Base-by-base conservation (phyloP, 2,113 vertebrate species). In the Heloderma charlesbogerti region DNA sequence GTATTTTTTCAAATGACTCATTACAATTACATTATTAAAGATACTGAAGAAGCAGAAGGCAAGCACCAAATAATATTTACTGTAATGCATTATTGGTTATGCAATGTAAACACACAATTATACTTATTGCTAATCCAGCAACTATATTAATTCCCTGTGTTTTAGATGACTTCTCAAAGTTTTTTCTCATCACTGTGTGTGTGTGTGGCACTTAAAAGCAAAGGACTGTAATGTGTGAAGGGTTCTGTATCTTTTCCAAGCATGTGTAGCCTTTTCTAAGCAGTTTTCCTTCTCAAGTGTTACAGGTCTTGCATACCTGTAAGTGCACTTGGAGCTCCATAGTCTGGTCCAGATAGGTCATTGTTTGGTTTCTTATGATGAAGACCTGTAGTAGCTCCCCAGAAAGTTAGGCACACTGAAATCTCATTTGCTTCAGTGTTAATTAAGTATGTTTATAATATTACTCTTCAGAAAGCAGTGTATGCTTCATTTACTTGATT, bases 21-120 rank as follows among this genome's bases (percentile, higher is more conserved):
- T 84, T 89, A 34, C 54, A 34, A 45, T 45, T 87, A 72, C 63
- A 87, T 87, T 91, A 79, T 81, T 91, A 48, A 91, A 63, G 29
- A 31, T 29, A 29, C 31, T 79, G 75, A 87, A 81, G 84, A 79
- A 87, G 54, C 88, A 84, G 54, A 87, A 87, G 40, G 43, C 72
- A 87, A 45, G 27, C 37, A 20, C 10, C 54, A 60, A n/a, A 45
- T 84, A 57, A 60, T 89, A 72, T 84, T 89, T 84, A 74, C 67
- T 7, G 67, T 83, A 83, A 84, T 89, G 69, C 4, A 89, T 84
- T 45, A 84, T 89, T 84, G 71, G 84, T 77, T 83, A 27, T 57
- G 6, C 57, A 34, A 15, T 25, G 16, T 20, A 13, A 79, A 63
- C 66, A 16, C 34, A 34, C 43, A 78, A 20, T 86, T 71, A 51